These are phyloP conservation scores for Sebastiscus tertius DNA, from an alignment of 2,797 vertebrate species.

Conservation along the genomic window DNA sequence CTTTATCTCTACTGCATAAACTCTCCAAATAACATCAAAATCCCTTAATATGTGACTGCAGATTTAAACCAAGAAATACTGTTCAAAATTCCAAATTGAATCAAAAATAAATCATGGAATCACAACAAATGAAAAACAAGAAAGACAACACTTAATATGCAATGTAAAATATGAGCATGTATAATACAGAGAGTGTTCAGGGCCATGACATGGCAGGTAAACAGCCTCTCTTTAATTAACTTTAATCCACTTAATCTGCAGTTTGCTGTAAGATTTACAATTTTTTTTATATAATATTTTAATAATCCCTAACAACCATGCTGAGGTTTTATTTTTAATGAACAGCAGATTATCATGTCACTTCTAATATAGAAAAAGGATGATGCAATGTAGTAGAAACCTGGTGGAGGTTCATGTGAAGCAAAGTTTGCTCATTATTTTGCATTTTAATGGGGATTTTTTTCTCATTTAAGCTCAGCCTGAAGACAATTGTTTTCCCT, in stretches of 20 bases:
- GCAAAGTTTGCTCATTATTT: constrained; percentile 11
- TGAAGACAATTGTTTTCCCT: neutral
- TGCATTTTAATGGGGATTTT: neutral
- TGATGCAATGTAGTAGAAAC: constrained; percentile 13
- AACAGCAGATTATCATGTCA: constrained; percentile 26
- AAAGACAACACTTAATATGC: neutral
- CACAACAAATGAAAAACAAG: neutral
- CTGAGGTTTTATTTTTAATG: constrained; percentile 23
- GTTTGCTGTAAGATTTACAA: constrained; percentile 72
- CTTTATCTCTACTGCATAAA: too few relatives aligned
- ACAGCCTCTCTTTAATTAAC: constrained; percentile 85
- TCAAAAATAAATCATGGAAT: neutral
- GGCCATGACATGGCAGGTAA: constrained; percentile 72
- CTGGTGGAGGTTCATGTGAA: neutral
- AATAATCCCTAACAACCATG: neutral
- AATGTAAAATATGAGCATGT: constrained; percentile 56
- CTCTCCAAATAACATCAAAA: too few relatives aligned
- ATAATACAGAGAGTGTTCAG: constrained; percentile 81
- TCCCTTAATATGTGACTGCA: neutral
- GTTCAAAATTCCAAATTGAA: neutral
- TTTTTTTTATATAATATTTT: neutral
- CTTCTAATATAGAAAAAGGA: constrained; percentile 2
- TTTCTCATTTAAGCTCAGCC: neutral
- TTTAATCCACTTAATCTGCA: constrained; percentile 83
- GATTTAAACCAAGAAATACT: neutral